Conservation (phyloP, 2,113 vertebrate species). For the Danionella cerebrum region DNA sequence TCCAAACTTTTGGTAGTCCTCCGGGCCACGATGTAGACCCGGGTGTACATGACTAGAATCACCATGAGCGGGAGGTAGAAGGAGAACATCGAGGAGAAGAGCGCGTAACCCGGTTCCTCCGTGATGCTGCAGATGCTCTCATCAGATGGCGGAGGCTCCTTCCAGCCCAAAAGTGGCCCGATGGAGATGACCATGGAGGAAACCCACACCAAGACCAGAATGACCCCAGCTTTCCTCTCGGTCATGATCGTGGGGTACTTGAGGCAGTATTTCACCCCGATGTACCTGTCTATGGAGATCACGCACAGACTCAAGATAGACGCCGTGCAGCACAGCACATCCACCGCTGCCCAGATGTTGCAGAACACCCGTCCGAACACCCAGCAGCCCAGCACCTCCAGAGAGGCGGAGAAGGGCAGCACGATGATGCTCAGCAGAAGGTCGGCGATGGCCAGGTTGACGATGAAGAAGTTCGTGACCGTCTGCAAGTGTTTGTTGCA, state of each 20-base stretch:
- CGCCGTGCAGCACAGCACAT: slow-evolving; percentile 95
- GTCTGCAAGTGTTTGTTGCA: slow-evolving; percentile 94
- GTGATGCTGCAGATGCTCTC: slow-evolving; percentile 90
- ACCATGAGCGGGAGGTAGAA: slow-evolving; percentile 94
- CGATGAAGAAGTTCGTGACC: slow-evolving; percentile 95
- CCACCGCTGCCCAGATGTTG: slow-evolving; percentile 97
- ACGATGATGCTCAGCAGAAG: slow-evolving; percentile 85
- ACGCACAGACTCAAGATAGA: slow-evolving; percentile 97
- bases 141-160: slow-evolving; percentile 82
- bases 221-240: slow-evolving; percentile 78
- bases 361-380: slow-evolving; percentile 92
- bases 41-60: slow-evolving; percentile 94
- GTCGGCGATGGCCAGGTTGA: slow-evolving; percentile 94
- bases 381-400: slow-evolving; percentile 94
- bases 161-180: slow-evolving; percentile 93
- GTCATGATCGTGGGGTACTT: slow-evolving; percentile 97
- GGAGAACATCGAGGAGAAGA: slow-evolving; percentile 95
- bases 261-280: slow-evolving; percentile 91
- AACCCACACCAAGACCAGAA: slow-evolving; percentile 84
- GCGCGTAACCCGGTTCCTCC: slow-evolving; percentile 88
- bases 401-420: slow-evolving; percentile 89
- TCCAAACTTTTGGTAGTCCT: slow-evolving; percentile 88
- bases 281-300: slow-evolving; percentile 95
- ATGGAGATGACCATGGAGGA: slow-evolving; percentile 90
- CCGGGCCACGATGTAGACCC: slow-evolving; percentile 92